These are phyloP conservation scores for Protobothrops flavoviridis DNA, from an alignment of 2,113 vertebrate species.

Conservation along the genomic window DNA sequence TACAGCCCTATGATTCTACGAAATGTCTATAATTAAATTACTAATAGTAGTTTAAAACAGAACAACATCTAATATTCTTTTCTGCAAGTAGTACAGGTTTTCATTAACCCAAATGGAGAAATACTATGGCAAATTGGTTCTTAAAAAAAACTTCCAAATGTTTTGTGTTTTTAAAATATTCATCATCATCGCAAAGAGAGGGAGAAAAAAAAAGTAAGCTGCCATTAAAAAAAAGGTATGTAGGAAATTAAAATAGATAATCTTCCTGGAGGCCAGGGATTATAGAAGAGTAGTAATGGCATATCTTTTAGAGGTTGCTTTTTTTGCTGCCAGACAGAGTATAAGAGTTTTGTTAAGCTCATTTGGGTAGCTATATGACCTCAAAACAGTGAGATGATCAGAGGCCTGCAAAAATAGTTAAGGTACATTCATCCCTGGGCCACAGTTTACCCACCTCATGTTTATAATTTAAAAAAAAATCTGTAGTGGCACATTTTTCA, in stretches of 20 bases:
- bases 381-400: neutral
- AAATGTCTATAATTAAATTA: constrained; percentile 12
- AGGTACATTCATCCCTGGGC: no score
- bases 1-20: no score
- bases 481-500: no score
- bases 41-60: constrained; percentile 57
- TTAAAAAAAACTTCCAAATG: constrained; percentile 31
- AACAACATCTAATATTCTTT: constrained; percentile 55
- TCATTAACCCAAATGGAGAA: constrained; percentile 43
- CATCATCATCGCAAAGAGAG: constrained; percentile 31
- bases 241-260: no score
- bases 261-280: no score
- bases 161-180: constrained; percentile 49
- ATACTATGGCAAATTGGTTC: constrained; percentile 1
- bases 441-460: no score
- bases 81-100: constrained; percentile 59
- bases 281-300: neutral
- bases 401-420: no score
- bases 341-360: neutral
- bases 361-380: neutral
- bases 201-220: constrained; percentile 51
- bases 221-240: constrained; percentile 50
- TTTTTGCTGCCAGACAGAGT: neutral
- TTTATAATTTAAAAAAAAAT: no score
- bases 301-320: neutral